Conservation (phyloP, 2,113 vertebrate species). For the Polyodon spathula region DNA sequence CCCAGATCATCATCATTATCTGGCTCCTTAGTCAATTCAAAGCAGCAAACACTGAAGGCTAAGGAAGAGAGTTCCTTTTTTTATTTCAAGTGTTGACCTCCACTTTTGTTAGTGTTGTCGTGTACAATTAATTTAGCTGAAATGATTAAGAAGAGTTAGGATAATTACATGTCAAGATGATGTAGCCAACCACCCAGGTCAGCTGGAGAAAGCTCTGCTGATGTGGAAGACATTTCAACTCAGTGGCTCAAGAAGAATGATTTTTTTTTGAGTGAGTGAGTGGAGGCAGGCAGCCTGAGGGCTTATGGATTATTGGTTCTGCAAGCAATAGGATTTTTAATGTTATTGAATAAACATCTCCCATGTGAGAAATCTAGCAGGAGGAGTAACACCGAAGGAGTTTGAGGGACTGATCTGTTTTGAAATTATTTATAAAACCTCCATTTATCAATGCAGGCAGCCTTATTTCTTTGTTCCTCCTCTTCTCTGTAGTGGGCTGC, state of each 20-base stretch:
- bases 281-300: conserved; percentile 53
- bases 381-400: conserved; percentile 52
- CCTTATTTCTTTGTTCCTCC: conserved; percentile 60
- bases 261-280: conserved; percentile 39
- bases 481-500: conserved; percentile 59
- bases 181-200: conserved; percentile 83
- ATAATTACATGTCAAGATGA: conserved; percentile 98
- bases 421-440: conserved; percentile 45
- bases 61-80: conserved; percentile 32
- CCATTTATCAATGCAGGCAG: conserved; percentile 32
- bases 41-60: not conserved
- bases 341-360: conserved; percentile 69
- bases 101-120: conserved; percentile 50
- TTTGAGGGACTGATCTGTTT: conserved; percentile 35
- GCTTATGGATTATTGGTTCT: conserved; percentile 64
- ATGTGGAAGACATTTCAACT: conserved; percentile 41
- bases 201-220: conserved; percentile 67
- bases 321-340: conserved; percentile 68
- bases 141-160: conserved; percentile 94
- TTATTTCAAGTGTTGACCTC: conserved; percentile 63
- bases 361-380: conserved; percentile 50
- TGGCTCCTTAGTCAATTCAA: not conserved
- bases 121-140: conserved; percentile 68
- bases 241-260: conserved; percentile 34
- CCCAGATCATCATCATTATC: not conserved